Conservation (phyloP, 2,888 invertebrate genomes). For the Euphydryas editha region DNA sequence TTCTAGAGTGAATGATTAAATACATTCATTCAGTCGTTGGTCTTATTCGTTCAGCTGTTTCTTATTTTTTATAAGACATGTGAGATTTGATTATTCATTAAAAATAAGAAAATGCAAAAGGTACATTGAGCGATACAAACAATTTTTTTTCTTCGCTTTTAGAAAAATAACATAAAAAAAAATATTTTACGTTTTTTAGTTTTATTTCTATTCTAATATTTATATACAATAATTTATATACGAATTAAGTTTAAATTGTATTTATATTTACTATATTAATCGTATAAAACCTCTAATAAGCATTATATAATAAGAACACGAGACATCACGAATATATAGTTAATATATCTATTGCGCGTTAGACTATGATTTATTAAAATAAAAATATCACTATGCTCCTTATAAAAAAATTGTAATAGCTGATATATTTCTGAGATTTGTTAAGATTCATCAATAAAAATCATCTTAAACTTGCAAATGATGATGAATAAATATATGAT, state of each 20-base stretch:
- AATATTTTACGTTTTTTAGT: neutral
- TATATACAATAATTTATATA: slow-evolving; percentile 24
- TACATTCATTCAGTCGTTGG: neutral
- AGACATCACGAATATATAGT: slow-evolving; percentile 45
- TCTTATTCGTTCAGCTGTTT: slow-evolving; percentile 1
- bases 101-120: slow-evolving; percentile 71
- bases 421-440: slow-evolving; percentile 2
- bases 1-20: neutral
- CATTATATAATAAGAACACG: slow-evolving; percentile 37
- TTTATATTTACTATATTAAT: slow-evolving; percentile 22
- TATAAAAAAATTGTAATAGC: slow-evolving; percentile 11
- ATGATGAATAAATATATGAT: no score
- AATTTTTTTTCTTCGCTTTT: slow-evolving; percentile 18
- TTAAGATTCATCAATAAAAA: slow-evolving; percentile 6
- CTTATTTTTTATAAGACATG: neutral
- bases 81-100: slow-evolving; percentile 7
- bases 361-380: slow-evolving; percentile 43
- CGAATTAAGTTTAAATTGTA: slow-evolving; percentile 23
- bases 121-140: slow-evolving; percentile 59
- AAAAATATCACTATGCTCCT: slow-evolving; percentile 29
- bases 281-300: slow-evolving; percentile 18
- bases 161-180: slow-evolving; percentile 2
- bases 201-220: neutral
- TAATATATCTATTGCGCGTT: slow-evolving; percentile 53
- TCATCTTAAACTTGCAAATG: neutral